Evolutionary conservation across 2,113 vertebrate genomes (phyloP).

Genomic region (Cyrtonyx montezumae): DNA sequence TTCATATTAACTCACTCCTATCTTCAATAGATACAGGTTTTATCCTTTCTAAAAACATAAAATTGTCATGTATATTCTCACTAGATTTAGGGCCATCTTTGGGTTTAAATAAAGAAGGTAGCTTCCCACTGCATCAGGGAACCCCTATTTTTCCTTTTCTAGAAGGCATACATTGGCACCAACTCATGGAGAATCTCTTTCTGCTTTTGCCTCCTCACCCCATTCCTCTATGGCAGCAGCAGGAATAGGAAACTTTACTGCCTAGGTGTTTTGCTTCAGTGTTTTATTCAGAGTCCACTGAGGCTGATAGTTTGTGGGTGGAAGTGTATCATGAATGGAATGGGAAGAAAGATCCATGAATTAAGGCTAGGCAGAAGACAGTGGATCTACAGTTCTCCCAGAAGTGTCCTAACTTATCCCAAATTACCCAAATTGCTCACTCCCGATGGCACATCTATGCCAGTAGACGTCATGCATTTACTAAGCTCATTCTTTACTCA

Average conservation of each 20-base stretch:
- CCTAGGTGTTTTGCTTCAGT: not conserved
- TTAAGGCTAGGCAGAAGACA: not conserved
- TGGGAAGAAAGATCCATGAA: not conserved
- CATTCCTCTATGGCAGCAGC: not conserved
- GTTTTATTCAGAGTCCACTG: not conserved
- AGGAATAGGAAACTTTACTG: not conserved
- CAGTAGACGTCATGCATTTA: not conserved
- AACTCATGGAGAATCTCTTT: not conserved
- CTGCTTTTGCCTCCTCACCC: not conserved
- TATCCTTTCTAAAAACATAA: not conserved
- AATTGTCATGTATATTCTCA: not conserved
- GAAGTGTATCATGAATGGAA: not conserved
- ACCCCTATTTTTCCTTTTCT: not conserved
- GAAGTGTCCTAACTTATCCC: not conserved
- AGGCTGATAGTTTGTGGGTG: not conserved
- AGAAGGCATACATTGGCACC: not conserved
- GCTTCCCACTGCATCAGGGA: not conserved
- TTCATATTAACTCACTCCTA: not conserved
- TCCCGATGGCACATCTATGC: not conserved
- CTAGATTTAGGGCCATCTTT: not conserved
- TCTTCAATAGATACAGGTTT: not conserved
- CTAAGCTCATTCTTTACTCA: constrained; percentile 25
- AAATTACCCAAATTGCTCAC: not conserved
- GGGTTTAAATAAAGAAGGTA: not conserved
- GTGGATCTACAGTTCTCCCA: not conserved